phyloP scores from a whole-genome alignment of 2,888 invertebrate species.

The Oligia strigilis region DNA sequence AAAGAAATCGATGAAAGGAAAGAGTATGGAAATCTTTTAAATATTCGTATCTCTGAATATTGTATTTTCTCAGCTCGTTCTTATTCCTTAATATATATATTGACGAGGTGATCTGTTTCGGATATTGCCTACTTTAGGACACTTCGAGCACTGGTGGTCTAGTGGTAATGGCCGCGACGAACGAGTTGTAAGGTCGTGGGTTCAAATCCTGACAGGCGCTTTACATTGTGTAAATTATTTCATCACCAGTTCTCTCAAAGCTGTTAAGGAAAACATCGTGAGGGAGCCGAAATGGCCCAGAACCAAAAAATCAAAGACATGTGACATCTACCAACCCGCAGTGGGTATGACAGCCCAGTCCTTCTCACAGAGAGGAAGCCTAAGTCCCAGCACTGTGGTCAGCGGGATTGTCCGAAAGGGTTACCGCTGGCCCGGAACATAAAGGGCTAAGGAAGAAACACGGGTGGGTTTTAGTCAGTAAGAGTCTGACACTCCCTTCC shows the following conservation, averaged over 20 bases:
- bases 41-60: conserved; percentile 18
- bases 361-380: not conserved
- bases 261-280: not conserved
- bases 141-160: not conserved
- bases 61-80: conserved; percentile 12
- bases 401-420: no score
- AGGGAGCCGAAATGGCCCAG: not conserved
- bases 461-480: no score
- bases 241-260: not conserved
- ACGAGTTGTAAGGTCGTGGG: not conserved
- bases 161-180: not conserved
- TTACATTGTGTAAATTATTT: not conserved
- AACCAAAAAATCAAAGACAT: not conserved
- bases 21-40: conserved; percentile 36
- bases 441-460: no score
- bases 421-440: no score
- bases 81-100: not conserved
- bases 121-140: not conserved
- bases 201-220: not conserved
- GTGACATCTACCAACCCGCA: not conserved
- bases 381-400: not conserved
- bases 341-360: not conserved
- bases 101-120: not conserved
- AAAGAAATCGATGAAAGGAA: conserved; percentile 23
- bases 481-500: no score